Evolutionary conservation across 2,113 vertebrate genomes (phyloP).

Genomic region (Tenrec ecaudatus): DNA sequence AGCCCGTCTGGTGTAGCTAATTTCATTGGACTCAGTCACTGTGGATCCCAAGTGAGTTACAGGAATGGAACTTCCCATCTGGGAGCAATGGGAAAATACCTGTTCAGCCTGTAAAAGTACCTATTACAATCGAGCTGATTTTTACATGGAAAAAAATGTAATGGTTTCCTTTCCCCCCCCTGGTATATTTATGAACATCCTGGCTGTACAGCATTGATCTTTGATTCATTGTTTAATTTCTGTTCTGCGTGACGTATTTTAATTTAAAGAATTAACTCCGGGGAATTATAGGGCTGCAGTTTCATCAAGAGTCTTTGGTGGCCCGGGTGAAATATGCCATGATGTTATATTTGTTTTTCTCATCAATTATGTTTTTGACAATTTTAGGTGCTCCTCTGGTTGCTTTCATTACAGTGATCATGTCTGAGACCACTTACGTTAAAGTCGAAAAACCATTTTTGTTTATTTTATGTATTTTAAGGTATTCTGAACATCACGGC

Average conservation of each 20-base stretch:
- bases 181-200: constrained; percentile 64
- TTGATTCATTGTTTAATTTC: constrained; percentile 83
- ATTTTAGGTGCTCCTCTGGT: constrained; percentile 68
- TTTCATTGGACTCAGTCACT: constrained; percentile 46
- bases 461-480: constrained; percentile 72
- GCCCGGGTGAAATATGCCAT: constrained; percentile 64
- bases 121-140: constrained; percentile 39
- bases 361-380: constrained; percentile 78
- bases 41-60: constrained; percentile 65
- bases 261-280: constrained; percentile 83
- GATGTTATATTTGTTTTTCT: constrained; percentile 74
- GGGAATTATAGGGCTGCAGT: constrained; percentile 62
- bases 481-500: constrained; percentile 70
- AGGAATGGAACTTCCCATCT: constrained; percentile 62
- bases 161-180: constrained; percentile 68
- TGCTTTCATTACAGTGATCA: constrained; percentile 77
- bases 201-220: constrained; percentile 74
- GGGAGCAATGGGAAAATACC: constrained; percentile 37
- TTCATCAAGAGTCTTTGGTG: constrained; percentile 74
- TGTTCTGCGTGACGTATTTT: constrained; percentile 82
- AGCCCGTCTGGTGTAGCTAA: constrained; percentile 53
- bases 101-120: constrained; percentile 34
- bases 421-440: constrained; percentile 70
- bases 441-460: constrained; percentile 73
- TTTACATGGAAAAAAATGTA: constrained; percentile 77